Evolutionary conservation across 2,797 vertebrate species (phyloP).

Genomic region (Fratercula arctica): DNA sequence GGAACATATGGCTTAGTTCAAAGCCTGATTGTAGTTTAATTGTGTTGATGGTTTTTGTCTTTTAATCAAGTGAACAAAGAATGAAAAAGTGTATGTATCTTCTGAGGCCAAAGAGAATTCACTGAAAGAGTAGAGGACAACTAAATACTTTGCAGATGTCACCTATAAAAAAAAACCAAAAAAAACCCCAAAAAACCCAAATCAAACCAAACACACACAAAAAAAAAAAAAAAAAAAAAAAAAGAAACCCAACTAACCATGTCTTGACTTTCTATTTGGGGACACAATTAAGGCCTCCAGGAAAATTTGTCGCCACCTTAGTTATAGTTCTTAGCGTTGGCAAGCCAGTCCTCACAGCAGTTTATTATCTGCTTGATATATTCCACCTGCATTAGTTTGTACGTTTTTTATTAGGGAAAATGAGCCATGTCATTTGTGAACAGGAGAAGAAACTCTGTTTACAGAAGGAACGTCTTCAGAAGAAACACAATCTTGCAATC

Average conservation of each 20-base stretch:
- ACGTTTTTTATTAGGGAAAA: constrained; percentile 9
- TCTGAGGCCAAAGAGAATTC: background rate
- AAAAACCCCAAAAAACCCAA: no score
- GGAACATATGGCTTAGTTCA: background rate
- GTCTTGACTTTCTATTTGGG: background rate
- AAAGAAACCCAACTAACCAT: no score
- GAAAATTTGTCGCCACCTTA: constrained; percentile 13
- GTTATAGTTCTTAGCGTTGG: background rate
- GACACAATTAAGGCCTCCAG: background rate
- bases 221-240: no score
- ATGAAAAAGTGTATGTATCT: background rate
- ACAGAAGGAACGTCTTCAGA: background rate
- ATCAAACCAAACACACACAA: no score
- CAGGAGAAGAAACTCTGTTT: background rate
- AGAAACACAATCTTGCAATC: background rate
- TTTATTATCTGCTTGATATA: background rate
- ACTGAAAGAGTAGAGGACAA: background rate
- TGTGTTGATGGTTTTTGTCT: background rate
- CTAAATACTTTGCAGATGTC: background rate
- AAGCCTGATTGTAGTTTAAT: background rate
- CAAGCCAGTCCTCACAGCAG: background rate
- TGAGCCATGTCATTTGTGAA: background rate
- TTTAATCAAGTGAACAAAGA: constrained; percentile 16
- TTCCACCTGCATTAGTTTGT: background rate
- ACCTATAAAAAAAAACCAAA: background rate